These are phyloP conservation scores for Anthopleura xanthogrammica DNA, from an alignment of 92 coral and sea anemone species.

Conservation along the genomic window DNA sequence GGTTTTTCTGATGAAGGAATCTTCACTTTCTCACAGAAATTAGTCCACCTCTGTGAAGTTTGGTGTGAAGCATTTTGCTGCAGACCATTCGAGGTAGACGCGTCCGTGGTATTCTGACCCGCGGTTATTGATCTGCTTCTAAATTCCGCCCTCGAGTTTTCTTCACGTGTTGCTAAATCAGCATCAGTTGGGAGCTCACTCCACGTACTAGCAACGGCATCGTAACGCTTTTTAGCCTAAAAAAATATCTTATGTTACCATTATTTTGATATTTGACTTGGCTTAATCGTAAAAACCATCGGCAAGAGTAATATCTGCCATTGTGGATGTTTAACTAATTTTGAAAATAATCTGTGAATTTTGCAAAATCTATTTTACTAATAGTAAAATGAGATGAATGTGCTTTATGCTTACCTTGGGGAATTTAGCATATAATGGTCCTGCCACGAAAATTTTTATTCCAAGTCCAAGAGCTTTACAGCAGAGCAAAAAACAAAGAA, in stretches of 20 bases:
- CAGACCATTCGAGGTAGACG: neutral
- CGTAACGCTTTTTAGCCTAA: slow-evolving; percentile 88
- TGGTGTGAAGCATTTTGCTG: slow-evolving; percentile 15
- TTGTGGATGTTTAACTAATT: no score
- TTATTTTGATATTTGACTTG: no score
- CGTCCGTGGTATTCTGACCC: slow-evolving; percentile 6
- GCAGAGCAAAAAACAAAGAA: neutral
- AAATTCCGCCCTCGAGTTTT: no score
- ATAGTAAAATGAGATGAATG: neutral
- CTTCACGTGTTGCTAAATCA: slow-evolving; percentile 36
- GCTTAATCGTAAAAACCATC: no score
- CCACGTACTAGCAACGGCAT: slow-evolving; percentile 72
- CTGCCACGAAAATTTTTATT: slow-evolving; percentile 67
- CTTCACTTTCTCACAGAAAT: slow-evolving; percentile 58
- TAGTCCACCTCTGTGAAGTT: slow-evolving; percentile 18
- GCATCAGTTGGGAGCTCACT: slow-evolving; percentile 82
- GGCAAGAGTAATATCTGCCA: no score
- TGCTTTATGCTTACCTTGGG: slow-evolving; percentile 72
- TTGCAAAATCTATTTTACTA: neutral
- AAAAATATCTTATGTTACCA: no score
- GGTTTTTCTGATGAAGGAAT: slow-evolving; percentile 52
- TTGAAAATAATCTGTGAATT: no score
- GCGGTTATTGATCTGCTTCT: neutral
- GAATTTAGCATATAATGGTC: slow-evolving; percentile 73
- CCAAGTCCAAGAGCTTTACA: slow-evolving; percentile 76